These are phyloP conservation scores for Acanthacorydalis orientalis DNA, from an alignment of 2,888 invertebrate genomes.

Conservation along the genomic window DNA sequence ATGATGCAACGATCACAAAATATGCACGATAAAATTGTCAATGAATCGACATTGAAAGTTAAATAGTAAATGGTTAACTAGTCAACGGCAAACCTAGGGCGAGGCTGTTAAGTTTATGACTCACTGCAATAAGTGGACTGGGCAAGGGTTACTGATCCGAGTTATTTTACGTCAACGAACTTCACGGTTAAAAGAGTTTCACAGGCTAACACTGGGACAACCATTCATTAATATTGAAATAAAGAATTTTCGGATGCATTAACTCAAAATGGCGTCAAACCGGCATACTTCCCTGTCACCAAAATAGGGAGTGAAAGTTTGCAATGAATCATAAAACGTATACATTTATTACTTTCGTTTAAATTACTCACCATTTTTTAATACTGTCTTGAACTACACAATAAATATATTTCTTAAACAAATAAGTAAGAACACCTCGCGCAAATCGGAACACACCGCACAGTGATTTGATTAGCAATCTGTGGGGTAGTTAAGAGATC, in stretches of 20 bases:
- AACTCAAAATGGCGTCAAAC: constrained; percentile 5
- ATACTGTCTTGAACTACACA: constrained; percentile 3
- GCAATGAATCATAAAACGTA: no score
- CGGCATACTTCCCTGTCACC: constrained; percentile 3
- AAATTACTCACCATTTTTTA: constrained; percentile 1
- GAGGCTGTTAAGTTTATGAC: constrained; percentile 4
- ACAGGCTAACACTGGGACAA: no score
- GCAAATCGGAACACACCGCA: constrained; percentile 1
- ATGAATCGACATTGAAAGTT: no score
- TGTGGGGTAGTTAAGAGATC: constrained; percentile 1
- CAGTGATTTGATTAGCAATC: constrained; percentile 3
- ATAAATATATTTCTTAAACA: constrained; percentile 1
- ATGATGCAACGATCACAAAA: no score
- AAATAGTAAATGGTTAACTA: no score
- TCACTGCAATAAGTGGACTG: not conserved
- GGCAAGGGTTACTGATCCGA: not conserved
- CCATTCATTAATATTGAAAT: no score
- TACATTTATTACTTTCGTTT: no score
- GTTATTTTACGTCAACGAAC: not conserved
- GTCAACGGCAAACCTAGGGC: not conserved
- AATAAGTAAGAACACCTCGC: not conserved
- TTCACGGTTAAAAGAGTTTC: not conserved
- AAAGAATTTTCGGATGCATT: not conserved
- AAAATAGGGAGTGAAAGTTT: constrained; percentile 2
- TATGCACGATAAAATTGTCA: no score